phyloP scores from a whole-genome alignment of 2,888 invertebrate genomes.

The Orthonychiurus folsomi region DNA sequence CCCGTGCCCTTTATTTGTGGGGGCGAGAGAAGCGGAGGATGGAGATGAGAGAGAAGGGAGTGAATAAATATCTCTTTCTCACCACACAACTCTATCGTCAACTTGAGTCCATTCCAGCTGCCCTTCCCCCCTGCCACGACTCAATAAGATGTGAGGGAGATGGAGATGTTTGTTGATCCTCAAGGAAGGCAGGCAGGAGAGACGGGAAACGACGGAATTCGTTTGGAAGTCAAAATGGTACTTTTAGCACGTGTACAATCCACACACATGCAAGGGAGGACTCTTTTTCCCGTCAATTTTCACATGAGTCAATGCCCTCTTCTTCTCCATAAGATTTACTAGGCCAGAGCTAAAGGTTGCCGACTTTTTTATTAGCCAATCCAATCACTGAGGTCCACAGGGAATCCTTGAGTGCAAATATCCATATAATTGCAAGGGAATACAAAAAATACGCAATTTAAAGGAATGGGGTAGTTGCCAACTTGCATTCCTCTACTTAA shows the following conservation, averaged over 20 bases:
- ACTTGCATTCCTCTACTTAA: too few relatives aligned
- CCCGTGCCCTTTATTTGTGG: too few relatives aligned
- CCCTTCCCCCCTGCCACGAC: constrained; percentile 8
- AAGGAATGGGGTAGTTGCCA: too few relatives aligned
- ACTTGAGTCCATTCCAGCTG: not conserved
- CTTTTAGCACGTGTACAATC: not conserved
- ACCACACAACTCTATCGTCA: constrained; percentile 10
- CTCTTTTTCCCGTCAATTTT: not conserved
- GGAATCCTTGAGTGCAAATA: not conserved
- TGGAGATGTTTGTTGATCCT: not conserved
- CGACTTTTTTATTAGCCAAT: not conserved
- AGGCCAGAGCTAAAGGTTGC: not conserved
- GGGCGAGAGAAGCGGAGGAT: not conserved
- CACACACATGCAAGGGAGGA: too few relatives aligned
- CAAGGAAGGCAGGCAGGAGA: not conserved
- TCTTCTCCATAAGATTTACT: not conserved
- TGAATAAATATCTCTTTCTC: constrained; percentile 20
- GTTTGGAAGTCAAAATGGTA: not conserved
- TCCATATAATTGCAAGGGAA: not conserved
- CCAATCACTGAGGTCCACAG: not conserved
- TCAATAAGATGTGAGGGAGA: constrained; percentile 1
- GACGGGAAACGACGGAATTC: not conserved
- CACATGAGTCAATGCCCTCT: not conserved
- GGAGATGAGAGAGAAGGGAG: constrained; percentile 9
- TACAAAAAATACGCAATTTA: too few relatives aligned